Conservation (phyloP, 2,888 invertebrate genomes). For the Chrysolina haemoptera region DNA sequence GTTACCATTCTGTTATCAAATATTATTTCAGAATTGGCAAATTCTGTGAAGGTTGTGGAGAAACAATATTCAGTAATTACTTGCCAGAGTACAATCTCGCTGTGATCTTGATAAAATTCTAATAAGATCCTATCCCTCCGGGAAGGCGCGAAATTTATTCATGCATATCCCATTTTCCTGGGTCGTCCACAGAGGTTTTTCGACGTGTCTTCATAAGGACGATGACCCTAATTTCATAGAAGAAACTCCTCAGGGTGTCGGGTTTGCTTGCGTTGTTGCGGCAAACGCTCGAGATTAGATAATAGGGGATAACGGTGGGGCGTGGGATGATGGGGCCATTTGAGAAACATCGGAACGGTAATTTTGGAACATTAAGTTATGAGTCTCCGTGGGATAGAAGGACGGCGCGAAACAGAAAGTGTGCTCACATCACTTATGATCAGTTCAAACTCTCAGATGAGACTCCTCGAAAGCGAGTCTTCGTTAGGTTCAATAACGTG, state of each 20-base stretch:
- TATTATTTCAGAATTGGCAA: too few species aligned
- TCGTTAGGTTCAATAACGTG: too few species aligned
- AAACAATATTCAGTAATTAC: background rate
- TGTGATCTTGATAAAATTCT: background rate
- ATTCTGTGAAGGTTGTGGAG: too few species aligned
- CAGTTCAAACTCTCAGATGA: background rate
- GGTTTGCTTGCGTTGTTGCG: constrained; percentile 14
- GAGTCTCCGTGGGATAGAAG: background rate
- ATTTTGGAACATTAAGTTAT: constrained; percentile 17
- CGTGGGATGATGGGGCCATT: constrained; percentile 9
- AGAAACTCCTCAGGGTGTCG: constrained; percentile 11
- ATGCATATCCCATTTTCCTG: constrained; percentile 21
- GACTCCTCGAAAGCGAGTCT: too few species aligned
- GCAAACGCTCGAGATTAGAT: constrained; percentile 20
- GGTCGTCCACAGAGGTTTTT: background rate
- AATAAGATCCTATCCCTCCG: background rate
- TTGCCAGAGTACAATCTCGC: background rate
- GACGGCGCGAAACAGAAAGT: background rate
- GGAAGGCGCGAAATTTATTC: constrained; percentile 6
- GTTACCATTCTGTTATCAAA: too few species aligned
- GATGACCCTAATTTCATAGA: constrained; percentile 41
- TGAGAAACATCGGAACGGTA: constrained; percentile 10
- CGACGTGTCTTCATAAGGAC: constrained; percentile 23
- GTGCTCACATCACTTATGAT: constrained; percentile 8
- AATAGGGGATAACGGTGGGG: constrained; percentile 13